Conservation (phyloP, 2,888 invertebrate species). For the Stratiomys singularior region DNA sequence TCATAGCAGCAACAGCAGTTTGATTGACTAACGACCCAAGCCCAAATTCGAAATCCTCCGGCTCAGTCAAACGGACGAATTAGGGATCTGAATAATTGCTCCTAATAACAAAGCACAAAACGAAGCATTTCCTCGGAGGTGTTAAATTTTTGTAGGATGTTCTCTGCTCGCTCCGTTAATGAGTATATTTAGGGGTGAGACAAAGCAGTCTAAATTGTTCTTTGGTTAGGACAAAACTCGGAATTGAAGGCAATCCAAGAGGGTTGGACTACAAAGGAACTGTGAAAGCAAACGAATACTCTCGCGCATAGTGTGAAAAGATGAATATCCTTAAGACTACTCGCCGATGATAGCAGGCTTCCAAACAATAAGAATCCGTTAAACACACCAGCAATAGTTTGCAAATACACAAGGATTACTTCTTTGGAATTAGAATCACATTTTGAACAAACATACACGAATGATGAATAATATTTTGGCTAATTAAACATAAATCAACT, state of each 20-base stretch:
- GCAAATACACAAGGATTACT: too few relatives aligned
- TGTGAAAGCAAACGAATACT: background rate
- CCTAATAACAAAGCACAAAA: constrained; percentile 8
- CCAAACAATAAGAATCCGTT: too few relatives aligned
- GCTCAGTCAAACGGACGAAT: background rate
- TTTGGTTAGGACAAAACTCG: too few relatives aligned
- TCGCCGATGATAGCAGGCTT: too few relatives aligned
- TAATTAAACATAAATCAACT: too few relatives aligned
- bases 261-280: background rate
- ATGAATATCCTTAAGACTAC: too few relatives aligned
- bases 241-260: too few relatives aligned
- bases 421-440: too few relatives aligned
- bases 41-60: background rate
- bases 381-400: too few relatives aligned
- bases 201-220: background rate
- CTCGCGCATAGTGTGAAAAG: too few relatives aligned
- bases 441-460: too few relatives aligned
- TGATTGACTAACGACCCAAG: constrained; percentile 34
- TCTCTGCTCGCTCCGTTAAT: background rate
- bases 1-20: constrained; percentile 12
- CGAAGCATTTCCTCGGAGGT: background rate
- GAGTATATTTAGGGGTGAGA: background rate
- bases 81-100: constrained; percentile 23
- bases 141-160: constrained; percentile 10
- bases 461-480: too few relatives aligned